phyloP scores from a whole-genome alignment of 2,888 invertebrate genomes.

The Cephus sareptanus region DNA sequence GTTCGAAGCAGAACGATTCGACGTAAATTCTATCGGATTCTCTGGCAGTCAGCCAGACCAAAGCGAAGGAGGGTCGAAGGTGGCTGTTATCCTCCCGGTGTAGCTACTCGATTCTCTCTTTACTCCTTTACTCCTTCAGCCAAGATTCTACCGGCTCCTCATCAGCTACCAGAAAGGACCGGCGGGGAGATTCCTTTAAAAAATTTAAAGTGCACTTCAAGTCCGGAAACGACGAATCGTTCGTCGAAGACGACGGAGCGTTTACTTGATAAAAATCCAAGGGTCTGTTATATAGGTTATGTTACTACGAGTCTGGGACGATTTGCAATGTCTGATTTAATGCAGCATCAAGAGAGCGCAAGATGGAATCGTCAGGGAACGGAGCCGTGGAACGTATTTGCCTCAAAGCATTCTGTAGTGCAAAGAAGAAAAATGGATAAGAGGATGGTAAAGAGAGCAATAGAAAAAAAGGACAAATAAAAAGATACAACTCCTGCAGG shows the following conservation, averaged over 20 bases:
- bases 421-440: background rate
- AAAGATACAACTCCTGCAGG: constrained; percentile 19
- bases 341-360: background rate
- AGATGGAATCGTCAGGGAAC: background rate
- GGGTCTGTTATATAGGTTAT: background rate
- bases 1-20: constrained; percentile 1
- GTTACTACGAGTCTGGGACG: background rate
- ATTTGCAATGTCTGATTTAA: background rate
- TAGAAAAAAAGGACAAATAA: constrained; percentile 7
- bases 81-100: background rate
- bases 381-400: background rate
- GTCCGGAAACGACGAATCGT: background rate
- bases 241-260: background rate
- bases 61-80: background rate
- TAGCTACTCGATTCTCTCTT: background rate
- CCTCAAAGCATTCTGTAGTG: background rate
- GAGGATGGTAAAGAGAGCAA: background rate
- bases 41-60: background rate
- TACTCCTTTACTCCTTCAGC: background rate
- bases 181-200: background rate
- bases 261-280: background rate
- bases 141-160: background rate
- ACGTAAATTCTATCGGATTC: constrained; percentile 1
- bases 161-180: background rate
- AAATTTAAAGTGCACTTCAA: background rate